Evolutionary conservation across 2,888 invertebrate genomes (phyloP).

Genomic region (Neoscelio sp.): DNA sequence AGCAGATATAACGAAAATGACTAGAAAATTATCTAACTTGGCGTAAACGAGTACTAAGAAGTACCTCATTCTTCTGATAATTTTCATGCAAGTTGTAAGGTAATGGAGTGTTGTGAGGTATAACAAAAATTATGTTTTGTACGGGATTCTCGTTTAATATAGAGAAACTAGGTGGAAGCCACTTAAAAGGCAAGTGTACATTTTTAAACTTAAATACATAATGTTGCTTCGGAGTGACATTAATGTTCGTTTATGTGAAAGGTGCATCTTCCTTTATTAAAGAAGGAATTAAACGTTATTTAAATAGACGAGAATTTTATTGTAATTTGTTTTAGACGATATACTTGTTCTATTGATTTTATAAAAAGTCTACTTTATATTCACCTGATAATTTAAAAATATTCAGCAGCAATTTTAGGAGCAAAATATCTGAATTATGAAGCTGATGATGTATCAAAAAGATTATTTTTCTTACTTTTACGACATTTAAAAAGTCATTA

Average conservation of each 20-base stretch:
- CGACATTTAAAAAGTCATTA: too few species aligned
- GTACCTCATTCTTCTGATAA: slow-evolving; percentile 18
- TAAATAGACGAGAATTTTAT: slow-evolving; percentile 5
- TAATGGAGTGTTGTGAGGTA: slow-evolving; percentile 30
- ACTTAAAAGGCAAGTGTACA: slow-evolving; percentile 38
- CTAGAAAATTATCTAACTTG: slow-evolving; percentile 16
- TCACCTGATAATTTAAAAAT: too few species aligned
- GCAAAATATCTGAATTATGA: too few species aligned
- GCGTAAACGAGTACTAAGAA: slow-evolving; percentile 17
- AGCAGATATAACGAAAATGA: not conserved
- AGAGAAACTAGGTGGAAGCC: slow-evolving; percentile 31
- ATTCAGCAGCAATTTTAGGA: too few species aligned
- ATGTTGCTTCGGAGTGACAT: slow-evolving; percentile 21
- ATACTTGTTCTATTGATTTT: not conserved
- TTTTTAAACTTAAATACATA: slow-evolving; percentile 37
- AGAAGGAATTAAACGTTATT: slow-evolving; percentile 8
- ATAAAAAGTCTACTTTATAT: too few species aligned
- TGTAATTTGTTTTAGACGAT: not conserved
- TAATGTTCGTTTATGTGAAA: slow-evolving; percentile 12
- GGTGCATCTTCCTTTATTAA: slow-evolving; percentile 9
- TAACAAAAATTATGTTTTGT: slow-evolving; percentile 23
- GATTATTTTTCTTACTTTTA: too few species aligned
- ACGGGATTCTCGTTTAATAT: slow-evolving; percentile 34
- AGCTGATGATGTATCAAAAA: too few species aligned
- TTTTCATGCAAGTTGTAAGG: slow-evolving; percentile 26